Evolutionary conservation across 2,797 vertebrate genomes (phyloP).

Genomic region (Leptatherina wallacei): DNA sequence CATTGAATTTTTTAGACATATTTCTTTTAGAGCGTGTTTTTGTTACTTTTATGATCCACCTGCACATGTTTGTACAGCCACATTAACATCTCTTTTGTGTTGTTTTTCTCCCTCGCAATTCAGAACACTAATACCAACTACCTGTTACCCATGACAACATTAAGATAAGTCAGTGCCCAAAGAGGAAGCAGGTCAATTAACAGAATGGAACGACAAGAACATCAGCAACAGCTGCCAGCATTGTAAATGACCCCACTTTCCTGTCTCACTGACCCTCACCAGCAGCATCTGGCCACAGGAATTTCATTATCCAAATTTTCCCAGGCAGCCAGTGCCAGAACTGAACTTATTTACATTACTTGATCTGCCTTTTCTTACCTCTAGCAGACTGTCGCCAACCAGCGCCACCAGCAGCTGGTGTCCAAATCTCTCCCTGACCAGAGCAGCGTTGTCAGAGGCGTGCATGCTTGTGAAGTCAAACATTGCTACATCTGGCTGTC

Average conservation of each 20-base stretch:
- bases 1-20: slow-evolving; percentile 10
- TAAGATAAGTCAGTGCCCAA: not conserved
- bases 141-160: not conserved
- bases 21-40: not conserved
- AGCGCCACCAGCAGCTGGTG: slow-evolving; percentile 93
- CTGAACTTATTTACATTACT: not conserved
- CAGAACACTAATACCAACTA: not conserved
- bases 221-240: not conserved
- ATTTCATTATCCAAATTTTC: slow-evolving; percentile 8
- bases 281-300: slow-evolving; percentile 7
- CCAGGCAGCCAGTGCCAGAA: not conserved
- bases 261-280: not conserved
- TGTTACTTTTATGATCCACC: not conserved
- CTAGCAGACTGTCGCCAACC: slow-evolving; percentile 95
- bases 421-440: slow-evolving; percentile 91
- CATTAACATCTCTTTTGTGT: not conserved
- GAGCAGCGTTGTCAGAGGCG: slow-evolving; percentile 93
- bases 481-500: slow-evolving; percentile 96
- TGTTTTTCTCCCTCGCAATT: not conserved
- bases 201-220: not conserved
- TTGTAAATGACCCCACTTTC: not conserved
- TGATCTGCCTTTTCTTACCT: slow-evolving; percentile 81
- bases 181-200: not conserved
- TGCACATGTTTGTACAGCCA: not conserved
- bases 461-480: slow-evolving; percentile 99